These are phyloP conservation scores for Atta texana DNA, from an alignment of 1,140 invertebrate species.

Conservation along the genomic window DNA sequence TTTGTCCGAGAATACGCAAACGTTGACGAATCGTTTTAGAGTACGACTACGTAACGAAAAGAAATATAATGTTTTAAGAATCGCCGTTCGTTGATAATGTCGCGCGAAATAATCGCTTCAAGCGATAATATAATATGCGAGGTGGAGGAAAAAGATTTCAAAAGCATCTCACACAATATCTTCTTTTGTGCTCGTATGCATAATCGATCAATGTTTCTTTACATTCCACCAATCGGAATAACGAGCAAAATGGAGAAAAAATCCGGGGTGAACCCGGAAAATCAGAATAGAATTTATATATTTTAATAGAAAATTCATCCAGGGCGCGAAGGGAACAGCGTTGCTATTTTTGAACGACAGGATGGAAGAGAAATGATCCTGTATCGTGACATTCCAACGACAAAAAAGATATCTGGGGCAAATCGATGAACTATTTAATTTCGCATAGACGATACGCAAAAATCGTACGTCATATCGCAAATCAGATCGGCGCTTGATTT, in stretches of 20 bases:
- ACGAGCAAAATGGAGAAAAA: not conserved
- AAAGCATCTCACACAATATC: conserved; percentile 51
- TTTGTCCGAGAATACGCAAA: not conserved
- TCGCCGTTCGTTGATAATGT: not conserved
- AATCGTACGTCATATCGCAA: not conserved
- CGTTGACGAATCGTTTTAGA: not conserved
- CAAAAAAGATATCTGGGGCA: not conserved
- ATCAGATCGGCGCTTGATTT: not conserved
- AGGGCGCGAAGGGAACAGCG: not conserved
- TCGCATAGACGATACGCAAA: not conserved
- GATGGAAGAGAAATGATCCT: not conserved
- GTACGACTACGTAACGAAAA: not conserved
- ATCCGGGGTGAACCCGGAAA: not conserved
- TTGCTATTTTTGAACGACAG: not conserved
- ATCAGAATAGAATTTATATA: conserved; percentile 58
- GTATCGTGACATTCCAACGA: not conserved
- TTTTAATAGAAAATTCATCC: conserved; percentile 34
- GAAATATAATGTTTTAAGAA: conserved; percentile 9
- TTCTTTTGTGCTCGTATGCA: conserved; percentile 53
- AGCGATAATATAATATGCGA: not conserved
- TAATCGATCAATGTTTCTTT: conserved; percentile 63
- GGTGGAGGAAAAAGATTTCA: conserved; percentile 6
- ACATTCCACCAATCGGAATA: conserved; percentile 35
- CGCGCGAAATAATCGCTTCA: conserved; percentile 30
- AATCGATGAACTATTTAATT: conserved; percentile 1